Base-by-base conservation (phyloP, 35 echinoderm and acorn worm genomes). In the Diadema setosum region DNA sequence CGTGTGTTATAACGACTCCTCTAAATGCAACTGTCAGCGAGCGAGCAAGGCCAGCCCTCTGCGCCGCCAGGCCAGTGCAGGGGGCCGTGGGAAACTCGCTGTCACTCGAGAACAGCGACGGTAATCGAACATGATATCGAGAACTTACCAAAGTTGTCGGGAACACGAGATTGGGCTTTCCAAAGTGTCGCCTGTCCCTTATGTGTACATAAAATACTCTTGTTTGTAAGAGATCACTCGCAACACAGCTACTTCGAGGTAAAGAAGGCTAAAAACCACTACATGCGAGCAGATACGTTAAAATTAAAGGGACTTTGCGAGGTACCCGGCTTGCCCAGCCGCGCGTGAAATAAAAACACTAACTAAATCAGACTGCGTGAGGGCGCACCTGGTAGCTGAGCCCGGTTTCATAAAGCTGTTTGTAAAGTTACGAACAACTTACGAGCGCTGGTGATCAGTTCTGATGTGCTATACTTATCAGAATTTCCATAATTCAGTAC, bases 321-420 rank as follows among this genome's bases (percentile, higher is more conserved):
- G 63, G 63, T 26, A 67, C 63, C 63, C 63, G 63, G 63, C 63
- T 67, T 67, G 25, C 37, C 63, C 37, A 67, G 63, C 37, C 63
- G 63, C 63, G 63, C 63, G 63, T 67, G 63, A 67, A 67, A 67
- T 67, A 34, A 67, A 33, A 67, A 67, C 63, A 67, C 37, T 67
- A 67, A 14, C 30, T 1, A 34, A 15, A 34, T 33, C 27, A 67
- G 8, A 67, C 30, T 34, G 4, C 30, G 29, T 33, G 63, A 67
- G 63, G 63, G 63, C 63, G 63, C 17, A 33, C 24, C 27, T 33
- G 24, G 15, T 33, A n/a, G n/a, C n/a, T n/a, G n/a, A n/a, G n/a
- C n/a, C n/a, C n/a, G n/a, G n/a, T n/a, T n/a, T n/a, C n/a, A n/a
- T n/a, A n/a, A n/a, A n/a, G n/a, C n/a, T n/a, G n/a, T n/a, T n/a